Base-by-base conservation (phyloP, 2,113 vertebrate species). In the Phocoena phocoena region DNA sequence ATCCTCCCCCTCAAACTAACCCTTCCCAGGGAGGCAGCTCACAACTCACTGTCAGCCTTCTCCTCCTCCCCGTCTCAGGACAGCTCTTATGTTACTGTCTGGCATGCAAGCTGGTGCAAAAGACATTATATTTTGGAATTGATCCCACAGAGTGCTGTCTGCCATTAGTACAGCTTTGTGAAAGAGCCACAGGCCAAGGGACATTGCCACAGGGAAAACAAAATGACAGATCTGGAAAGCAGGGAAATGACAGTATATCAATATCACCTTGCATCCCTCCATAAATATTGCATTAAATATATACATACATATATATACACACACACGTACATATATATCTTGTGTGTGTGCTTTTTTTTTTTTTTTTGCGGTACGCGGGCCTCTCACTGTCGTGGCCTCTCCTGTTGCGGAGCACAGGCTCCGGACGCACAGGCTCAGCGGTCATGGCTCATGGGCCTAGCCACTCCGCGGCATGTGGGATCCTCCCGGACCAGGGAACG, bases 201-300 rank as follows among this genome's bases (percentile, higher is more conserved):
- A 53, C n/a, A 25, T 60, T 74, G 14, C 63, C 92, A 17, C 9
- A 92, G 28, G 20, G 26, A n/a, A 81, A 86, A 60, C 60, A 73
- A 88, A 93, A 90, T 14, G 79, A 77, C 41, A 89, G 25, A 23
- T 68, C 83, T 74, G 26, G 77, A 41, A 92, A 86, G 41, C 83
- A 63, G 28, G 1, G 41, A 92, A 80, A 88, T 50, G 8, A 73
- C 38, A 38, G 6, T 47, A 68, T 62, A 31, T 92, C 47, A 92
- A 11, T 81, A 58, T 88, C 44, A 81, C 9, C 5, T 50, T 93
- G 41, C 8, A 53, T 23, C 36, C 15, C 33, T 95, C 44, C 38
- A 92, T 28, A 95, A 94, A 92, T 6, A 38, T 8, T 9, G 8
- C 62, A 82, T 58, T 80, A 80, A n/a, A 80, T 36, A 79, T 31